These are phyloP conservation scores for Lordiphosa clarofinis DNA, from an alignment of 1,140 invertebrate species.

Conservation along the genomic window DNA sequence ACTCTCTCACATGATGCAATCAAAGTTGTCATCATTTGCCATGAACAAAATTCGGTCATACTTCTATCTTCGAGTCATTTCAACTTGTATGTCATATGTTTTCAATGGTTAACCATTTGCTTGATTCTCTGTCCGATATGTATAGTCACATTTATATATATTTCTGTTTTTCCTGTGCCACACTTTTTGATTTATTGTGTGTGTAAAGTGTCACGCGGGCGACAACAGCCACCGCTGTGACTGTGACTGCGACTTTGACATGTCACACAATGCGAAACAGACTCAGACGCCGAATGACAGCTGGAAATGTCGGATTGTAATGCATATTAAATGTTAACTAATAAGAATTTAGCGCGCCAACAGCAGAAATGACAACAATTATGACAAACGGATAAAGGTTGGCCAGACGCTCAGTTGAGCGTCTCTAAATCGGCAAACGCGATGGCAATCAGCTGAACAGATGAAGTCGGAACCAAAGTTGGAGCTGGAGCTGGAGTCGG, in stretches of 20 bases:
- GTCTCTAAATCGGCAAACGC: slow-evolving; percentile 13
- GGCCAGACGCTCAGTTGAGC: slow-evolving; percentile 40
- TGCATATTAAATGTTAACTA: slow-evolving; percentile 63
- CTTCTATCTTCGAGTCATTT: slow-evolving; percentile 5
- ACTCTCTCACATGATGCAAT: neutral
- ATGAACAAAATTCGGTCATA: neutral
- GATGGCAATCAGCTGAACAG: slow-evolving; percentile 12
- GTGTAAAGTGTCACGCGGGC: slow-evolving; percentile 71
- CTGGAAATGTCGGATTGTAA: slow-evolving; percentile 57
- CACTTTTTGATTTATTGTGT: slow-evolving; percentile 66
- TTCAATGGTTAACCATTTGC: slow-evolving; percentile 16
- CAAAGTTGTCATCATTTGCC: slow-evolving; percentile 6
- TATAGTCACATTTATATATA: neutral
- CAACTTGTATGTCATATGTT: slow-evolving; percentile 21
- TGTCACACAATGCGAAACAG: slow-evolving; percentile 24
- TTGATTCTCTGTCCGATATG: slow-evolving; percentile 20
- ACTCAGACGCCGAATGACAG: slow-evolving; percentile 28
- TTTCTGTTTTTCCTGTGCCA: slow-evolving; percentile 7
- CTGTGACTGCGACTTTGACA: slow-evolving; percentile 50
- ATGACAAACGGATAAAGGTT: slow-evolving; percentile 59
- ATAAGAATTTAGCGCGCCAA: slow-evolving; percentile 51
- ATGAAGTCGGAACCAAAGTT: slow-evolving; percentile 4
- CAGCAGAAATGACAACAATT: slow-evolving; percentile 37
- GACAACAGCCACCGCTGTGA: slow-evolving; percentile 70
- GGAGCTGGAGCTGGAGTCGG: slow-evolving; percentile 6